phyloP scores from a whole-genome alignment of 2,113 vertebrate species.

The Mormyrus iriodes region DNA sequence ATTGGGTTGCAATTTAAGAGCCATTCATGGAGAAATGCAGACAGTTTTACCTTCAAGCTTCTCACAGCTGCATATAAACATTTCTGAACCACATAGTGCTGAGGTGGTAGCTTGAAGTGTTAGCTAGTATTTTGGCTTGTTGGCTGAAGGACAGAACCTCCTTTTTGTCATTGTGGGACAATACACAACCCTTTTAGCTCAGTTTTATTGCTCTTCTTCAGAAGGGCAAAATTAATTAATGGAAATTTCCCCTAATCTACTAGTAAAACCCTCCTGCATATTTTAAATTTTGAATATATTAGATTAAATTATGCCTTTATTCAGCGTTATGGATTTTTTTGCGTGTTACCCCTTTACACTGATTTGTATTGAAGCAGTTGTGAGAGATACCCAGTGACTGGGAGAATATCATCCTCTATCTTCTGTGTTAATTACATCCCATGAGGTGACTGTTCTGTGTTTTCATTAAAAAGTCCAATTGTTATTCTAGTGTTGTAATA shows the following conservation, averaged over 20 bases:
- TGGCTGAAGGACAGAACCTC: neutral
- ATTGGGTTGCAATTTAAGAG: neutral
- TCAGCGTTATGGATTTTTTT: neutral
- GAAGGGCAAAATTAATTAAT: neutral
- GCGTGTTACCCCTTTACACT: neutral
- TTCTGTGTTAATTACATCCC: conserved; percentile 14
- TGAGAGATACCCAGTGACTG: neutral
- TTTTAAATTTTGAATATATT: conserved; percentile 4
- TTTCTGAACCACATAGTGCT: neutral
- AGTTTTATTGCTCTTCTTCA: neutral
- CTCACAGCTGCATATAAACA: neutral
- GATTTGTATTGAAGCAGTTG: neutral
- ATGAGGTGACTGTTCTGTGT: neutral
- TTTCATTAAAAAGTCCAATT: neutral
- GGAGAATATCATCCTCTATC: neutral
- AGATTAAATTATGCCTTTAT: neutral
- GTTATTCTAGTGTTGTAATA: neutral
- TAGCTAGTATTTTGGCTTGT: neutral
- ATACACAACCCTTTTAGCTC: neutral
- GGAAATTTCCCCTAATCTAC: neutral
- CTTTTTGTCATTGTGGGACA: neutral
- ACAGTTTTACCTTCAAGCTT: neutral
- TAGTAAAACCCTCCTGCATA: neutral
- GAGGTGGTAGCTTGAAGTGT: neutral
- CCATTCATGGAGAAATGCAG: neutral